These are phyloP conservation scores for Erythrolamprus reginae DNA, from an alignment of 2,113 vertebrate species.

Conservation along the genomic window DNA sequence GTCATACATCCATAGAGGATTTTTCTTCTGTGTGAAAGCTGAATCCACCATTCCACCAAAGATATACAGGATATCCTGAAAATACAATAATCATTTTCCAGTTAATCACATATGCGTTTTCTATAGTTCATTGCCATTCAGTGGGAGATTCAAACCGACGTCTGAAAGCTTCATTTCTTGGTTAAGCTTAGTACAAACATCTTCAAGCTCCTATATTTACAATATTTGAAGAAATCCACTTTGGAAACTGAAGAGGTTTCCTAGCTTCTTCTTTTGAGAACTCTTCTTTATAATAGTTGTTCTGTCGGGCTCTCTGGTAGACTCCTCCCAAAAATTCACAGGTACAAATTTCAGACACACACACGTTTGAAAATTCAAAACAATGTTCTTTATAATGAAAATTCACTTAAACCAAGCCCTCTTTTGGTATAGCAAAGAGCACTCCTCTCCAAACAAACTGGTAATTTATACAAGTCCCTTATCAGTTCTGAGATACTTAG, in stretches of 20 bases:
- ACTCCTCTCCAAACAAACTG: too few species aligned
- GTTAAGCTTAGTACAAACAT: neutral
- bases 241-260: neutral
- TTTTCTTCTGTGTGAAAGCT: conserved; percentile 66
- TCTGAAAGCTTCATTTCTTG: neutral
- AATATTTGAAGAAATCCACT: neutral
- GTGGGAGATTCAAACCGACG: neutral
- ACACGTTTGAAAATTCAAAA: too few species aligned
- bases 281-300: neutral
- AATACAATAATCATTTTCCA: conserved; percentile 17
- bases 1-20: conserved; percentile 79
- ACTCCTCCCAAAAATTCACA: too few species aligned
- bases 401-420: too few species aligned
- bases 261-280: neutral
- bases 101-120: neutral
- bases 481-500: too few species aligned
- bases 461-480: too few species aligned
- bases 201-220: neutral
- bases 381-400: too few species aligned
- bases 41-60: conserved; percentile 83
- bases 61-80: conserved; percentile 73
- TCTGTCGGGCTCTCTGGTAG: too few species aligned
- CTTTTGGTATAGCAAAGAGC: too few species aligned
- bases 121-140: neutral
- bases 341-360: too few species aligned